These are phyloP conservation scores for Eulemur albifrons DNA, from an alignment of 2,797 vertebrate species.

Conservation along the genomic window DNA sequence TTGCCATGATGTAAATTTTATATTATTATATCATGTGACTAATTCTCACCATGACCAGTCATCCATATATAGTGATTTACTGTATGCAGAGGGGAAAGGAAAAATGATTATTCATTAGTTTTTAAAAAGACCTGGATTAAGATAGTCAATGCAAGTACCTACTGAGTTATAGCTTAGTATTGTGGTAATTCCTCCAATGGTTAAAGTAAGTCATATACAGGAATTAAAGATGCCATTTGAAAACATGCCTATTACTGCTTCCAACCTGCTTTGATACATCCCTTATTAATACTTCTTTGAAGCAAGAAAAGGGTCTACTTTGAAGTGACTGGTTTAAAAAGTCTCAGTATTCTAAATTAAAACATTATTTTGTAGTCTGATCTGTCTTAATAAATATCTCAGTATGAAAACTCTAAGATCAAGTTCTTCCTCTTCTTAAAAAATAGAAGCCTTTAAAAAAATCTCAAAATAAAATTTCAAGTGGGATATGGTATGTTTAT, in stretches of 20 bases:
- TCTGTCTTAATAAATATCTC: constrained; percentile 59
- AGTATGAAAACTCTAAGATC: constrained; percentile 48
- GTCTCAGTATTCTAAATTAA: constrained; percentile 67
- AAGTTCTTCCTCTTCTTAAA: not conserved
- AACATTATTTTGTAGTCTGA: constrained; percentile 66
- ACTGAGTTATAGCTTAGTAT: constrained; percentile 45
- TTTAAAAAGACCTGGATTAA: not conserved
- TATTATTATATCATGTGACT: constrained; percentile 34
- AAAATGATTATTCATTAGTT: constrained; percentile 25
- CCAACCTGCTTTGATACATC: constrained; percentile 1
- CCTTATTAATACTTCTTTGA: constrained; percentile 70
- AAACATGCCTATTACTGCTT: constrained; percentile 42
- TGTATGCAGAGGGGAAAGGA: not conserved
- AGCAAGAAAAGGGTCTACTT: constrained; percentile 38
- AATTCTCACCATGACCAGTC: constrained; percentile 18
- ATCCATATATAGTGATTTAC: constrained; percentile 41
- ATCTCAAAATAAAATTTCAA: constrained; percentile 7
- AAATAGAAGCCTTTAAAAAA: not conserved
- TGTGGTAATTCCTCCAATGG: not conserved
- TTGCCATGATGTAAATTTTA: constrained; percentile 9
- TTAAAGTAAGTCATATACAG: constrained; percentile 28
- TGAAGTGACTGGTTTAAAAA: constrained; percentile 60
- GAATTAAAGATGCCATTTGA: constrained; percentile 69
- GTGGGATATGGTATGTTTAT: not conserved
- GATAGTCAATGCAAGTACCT: constrained; percentile 9